These are phyloP conservation scores for Amphiprion clarkii DNA, from an alignment of 2,797 vertebrate genomes.

Conservation along the genomic window DNA sequence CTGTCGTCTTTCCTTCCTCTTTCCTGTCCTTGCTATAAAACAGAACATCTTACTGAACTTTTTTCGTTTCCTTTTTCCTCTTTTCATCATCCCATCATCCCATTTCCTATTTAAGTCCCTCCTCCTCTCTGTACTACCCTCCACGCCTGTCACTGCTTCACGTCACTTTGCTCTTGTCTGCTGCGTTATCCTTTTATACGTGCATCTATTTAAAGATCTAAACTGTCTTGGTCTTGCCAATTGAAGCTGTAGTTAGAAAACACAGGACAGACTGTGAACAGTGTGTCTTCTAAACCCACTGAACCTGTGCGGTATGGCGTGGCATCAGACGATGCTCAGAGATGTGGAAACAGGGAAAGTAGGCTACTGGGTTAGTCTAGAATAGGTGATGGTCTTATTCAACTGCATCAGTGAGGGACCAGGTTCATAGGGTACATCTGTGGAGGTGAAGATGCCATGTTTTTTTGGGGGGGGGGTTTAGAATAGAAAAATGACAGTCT, in stretches of 20 bases:
- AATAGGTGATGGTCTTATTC: constrained; percentile 65
- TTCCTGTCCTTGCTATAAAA: constrained; percentile 4
- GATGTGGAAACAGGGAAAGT: constrained; percentile 60
- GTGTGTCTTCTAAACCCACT: constrained; percentile 51
- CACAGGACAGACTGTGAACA: constrained; percentile 36
- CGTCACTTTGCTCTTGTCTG: constrained; percentile 49
- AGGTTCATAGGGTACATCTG: constrained; percentile 33
- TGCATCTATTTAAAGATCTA: constrained; percentile 71
- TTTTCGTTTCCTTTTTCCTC: not conserved
- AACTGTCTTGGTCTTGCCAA: constrained; percentile 44
- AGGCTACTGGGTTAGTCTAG: constrained; percentile 67
- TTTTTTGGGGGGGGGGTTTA: not conserved
- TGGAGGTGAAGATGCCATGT: not conserved
- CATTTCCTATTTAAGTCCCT: constrained; percentile 14
- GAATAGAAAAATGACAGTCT: not conserved
- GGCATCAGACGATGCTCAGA: constrained; percentile 41
- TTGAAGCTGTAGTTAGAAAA: constrained; percentile 42
- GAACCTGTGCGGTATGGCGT: constrained; percentile 38
- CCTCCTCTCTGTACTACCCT: constrained; percentile 31
- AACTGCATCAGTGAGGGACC: constrained; percentile 25
- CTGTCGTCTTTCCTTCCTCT: not conserved
- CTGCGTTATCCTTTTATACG: constrained; percentile 54
- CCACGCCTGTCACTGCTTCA: not conserved
- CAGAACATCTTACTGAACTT: not conserved
- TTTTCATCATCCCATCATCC: not conserved